Conservation (phyloP, 2,113 vertebrate species). For the Cichladusa arquata region DNA sequence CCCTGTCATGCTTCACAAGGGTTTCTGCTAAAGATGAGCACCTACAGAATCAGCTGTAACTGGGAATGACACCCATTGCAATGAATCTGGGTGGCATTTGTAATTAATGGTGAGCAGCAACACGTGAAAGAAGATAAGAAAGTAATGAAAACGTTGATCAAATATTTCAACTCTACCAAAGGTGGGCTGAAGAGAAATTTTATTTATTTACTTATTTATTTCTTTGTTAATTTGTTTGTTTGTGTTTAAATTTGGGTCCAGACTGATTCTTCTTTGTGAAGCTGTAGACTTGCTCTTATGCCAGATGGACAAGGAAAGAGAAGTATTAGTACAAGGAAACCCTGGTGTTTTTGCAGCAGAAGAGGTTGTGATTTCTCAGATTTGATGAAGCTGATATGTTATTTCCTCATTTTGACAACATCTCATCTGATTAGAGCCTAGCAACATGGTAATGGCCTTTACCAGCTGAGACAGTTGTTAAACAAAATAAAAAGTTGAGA, state of each 20-base stretch:
- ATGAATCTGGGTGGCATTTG: background rate
- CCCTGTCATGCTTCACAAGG: background rate
- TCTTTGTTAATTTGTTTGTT: background rate
- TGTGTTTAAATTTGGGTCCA: background rate
- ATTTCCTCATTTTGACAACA: background rate
- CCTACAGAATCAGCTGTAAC: background rate
- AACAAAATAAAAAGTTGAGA: conserved; percentile 28
- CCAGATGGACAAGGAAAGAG: background rate
- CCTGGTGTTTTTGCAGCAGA: background rate
- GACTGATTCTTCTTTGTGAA: background rate
- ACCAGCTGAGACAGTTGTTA: background rate
- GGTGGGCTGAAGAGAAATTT: background rate
- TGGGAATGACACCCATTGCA: background rate
- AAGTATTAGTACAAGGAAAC: background rate
- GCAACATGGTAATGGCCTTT: background rate
- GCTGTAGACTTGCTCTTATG: background rate
- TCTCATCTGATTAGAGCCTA: conserved; percentile 18
- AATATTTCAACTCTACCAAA: background rate
- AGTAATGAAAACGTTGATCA: background rate
- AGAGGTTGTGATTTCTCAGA: background rate
- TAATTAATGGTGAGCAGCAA: background rate
- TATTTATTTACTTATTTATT: background rate
- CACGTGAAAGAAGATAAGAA: background rate
- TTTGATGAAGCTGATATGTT: background rate
- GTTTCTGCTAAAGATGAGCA: background rate